Evolutionary conservation across 1,140 invertebrate species (phyloP), one percentile per base, ranked within the genome.

Genomic region (Anastrepha obliqua): DNA sequence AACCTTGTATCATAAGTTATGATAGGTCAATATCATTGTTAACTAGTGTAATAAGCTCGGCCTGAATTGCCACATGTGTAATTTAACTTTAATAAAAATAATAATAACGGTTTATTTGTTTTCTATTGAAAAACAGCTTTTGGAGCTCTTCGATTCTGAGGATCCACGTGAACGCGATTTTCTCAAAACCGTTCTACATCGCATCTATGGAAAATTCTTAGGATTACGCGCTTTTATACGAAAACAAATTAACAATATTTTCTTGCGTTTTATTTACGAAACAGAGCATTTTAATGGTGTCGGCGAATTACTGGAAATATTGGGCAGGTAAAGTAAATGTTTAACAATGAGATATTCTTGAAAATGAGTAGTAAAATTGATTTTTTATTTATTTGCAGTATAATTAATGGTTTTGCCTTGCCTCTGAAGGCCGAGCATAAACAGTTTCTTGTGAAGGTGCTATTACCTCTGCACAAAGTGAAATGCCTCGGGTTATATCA

Each of bases 231-330:
- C 99, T 92, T 99, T 99, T 94, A 99, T 99, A 94, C 96, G 99
- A 93, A 99, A 99, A 97, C 99, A 99, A 95, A 99, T 99, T 92
- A 99, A 99, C 94, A 99, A 99, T 95, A 99, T 99, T 94, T 99
- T 98, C 94, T 94, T 94, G 92, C 97, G 98, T 95, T 99, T 99
- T 95, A 98, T 99, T 90, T 99, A 99, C 95, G 99, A 99, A 95
- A 99, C 99, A 89, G 99, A 99, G 95, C 98, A 99, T 94, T 99
- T 99, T 94, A 99, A 99, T 94, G 99, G 99, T 89, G 98, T 99
- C 89, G 98, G 98, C 89, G 99, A 99, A 94, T 95, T 99, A 91
- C 95, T 99, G 91, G 99, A 99, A 96, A 99, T 99, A 94, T 95
- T 99, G 94, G 99, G 99, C 94, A 96, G 96, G 95, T 96, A 89